Percentiles rank a stretch among this genome's conserved stretches.
These are phyloP conservation scores for Ceyx erithaca DNA, from an alignment of 2,797 vertebrate species.

Conservation along the genomic window DNA sequence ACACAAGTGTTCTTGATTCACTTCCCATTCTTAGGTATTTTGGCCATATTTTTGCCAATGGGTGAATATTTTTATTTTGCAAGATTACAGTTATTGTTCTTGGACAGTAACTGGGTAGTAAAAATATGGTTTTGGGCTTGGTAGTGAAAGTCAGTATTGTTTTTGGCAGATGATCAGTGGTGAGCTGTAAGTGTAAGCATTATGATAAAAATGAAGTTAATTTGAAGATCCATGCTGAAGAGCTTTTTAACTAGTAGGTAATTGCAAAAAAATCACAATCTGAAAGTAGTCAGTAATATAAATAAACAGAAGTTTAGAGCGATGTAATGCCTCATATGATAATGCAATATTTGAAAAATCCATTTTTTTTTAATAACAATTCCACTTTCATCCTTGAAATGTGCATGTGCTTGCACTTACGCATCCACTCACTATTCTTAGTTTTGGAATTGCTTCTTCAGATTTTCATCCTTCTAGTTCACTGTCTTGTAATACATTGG, in stretches of 20 bases:
- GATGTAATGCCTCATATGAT: not conserved
- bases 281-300: not conserved
- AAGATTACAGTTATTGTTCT: not conserved
- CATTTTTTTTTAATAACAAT: not conserved
- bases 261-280: not conserved
- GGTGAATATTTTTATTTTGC: conserved; percentile 9
- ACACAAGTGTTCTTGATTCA: not conserved
- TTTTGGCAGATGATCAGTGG: not conserved
- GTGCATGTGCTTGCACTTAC: not conserved
- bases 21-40: not conserved
- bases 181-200: not conserved
- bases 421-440: not conserved
- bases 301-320: not conserved
- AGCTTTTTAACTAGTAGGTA: not conserved
- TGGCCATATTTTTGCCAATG: not conserved
- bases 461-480: not conserved
- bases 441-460: not conserved
- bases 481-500: not conserved
- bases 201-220: not conserved
- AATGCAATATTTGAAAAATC: not conserved
- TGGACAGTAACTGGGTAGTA: not conserved
- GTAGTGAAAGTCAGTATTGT: not conserved
- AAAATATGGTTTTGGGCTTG: conserved; percentile 1
- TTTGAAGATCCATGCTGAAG: not conserved
- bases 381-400: not conserved